A percentile compares a stretch with the other conserved stretches of the same genome.
Evolutionary conservation across 2,888 invertebrate genomes (phyloP).

Genomic region (Synanthedon andrenaeformis): DNA sequence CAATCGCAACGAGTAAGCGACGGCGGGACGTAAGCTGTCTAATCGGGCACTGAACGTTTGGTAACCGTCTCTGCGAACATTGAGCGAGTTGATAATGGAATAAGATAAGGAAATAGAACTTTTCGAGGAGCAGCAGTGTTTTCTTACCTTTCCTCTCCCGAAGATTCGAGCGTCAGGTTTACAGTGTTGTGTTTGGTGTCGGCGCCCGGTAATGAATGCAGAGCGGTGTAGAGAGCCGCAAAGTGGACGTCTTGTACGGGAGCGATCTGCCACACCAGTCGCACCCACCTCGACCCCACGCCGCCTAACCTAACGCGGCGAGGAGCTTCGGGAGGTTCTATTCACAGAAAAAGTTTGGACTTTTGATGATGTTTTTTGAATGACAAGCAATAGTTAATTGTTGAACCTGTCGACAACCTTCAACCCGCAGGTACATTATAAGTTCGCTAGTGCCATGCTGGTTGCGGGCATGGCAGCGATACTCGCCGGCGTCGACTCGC

Average conservation of each 20-base stretch:
- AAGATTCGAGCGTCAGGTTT: conserved; percentile 30
- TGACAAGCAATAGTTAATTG: not conserved
- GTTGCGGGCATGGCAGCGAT: conserved; percentile 78
- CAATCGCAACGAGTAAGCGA: conserved; percentile 76
- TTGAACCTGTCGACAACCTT: conserved; percentile 44
- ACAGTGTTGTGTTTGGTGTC: conserved; percentile 14
- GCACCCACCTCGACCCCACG: conserved; percentile 70
- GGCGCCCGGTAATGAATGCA: conserved; percentile 24
- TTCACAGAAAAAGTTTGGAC: not conserved
- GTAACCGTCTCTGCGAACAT: conserved; percentile 11
- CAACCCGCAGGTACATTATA: conserved; percentile 74
- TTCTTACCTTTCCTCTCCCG: conserved; percentile 16
- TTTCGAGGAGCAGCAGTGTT: no score
- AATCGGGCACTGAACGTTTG: conserved; percentile 28
- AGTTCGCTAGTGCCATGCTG: conserved; percentile 76
- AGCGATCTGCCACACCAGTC: conserved; percentile 66
- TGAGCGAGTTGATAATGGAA: no score
- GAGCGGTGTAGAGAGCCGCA: conserved; percentile 28
- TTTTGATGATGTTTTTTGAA: not conserved
- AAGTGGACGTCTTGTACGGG: conserved; percentile 7
- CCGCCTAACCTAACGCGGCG: conserved; percentile 70
- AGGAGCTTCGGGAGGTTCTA: conserved; percentile 77
- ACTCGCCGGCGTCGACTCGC: conserved; percentile 77
- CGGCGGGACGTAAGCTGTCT: conserved; percentile 74
- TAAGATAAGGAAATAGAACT: no score